Base-by-base conservation (phyloP, 2,113 vertebrate species). In the Hippopotamus amphibius region DNA sequence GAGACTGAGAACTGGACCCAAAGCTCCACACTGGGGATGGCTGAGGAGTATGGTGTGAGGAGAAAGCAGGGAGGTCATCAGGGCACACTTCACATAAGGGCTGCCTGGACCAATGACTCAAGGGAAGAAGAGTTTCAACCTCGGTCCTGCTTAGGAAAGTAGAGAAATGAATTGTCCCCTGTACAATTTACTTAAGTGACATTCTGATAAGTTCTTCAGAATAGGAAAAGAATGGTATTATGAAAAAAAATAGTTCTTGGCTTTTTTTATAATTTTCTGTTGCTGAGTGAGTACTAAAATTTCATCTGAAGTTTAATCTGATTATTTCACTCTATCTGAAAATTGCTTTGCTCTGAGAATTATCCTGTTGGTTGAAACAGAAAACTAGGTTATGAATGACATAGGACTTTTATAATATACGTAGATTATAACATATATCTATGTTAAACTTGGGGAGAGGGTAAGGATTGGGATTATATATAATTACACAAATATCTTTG, bases 241-340 rank as follows among this genome's bases (percentile, higher is more conserved):
- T 59, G 24, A 30, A 88, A 37, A 30, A 33, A 16, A 26, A n/a
- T 6, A 76, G 33, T 79, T 55, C 33, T 93, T 5, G 33, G 21
- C 5, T 93, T 79, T 88, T 88, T 59, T 71, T 1, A 74, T 48
- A 15, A 65, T 74, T 88, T 93, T 92, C 48, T 88, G 55, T 72
- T 93, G 87, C 26, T 91, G 28, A 85, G 79, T 84, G 48, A 55
- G 30, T 76, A 83, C 43, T 92, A 66, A 80, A 95, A 82, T 76
- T 87, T 92, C 19, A 86, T 55, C 13, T 66, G 2, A 33, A 63
- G 19, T 76, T 77, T 95, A 88, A 83, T 84, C 86, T 95, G 21
- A 95, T 89, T 93, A 89, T 68, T 87, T 96, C 46, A 63, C 46
- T 33, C 13, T 59, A 69, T 48, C 14, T 94, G 57, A 65, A 88